Evolutionary conservation across 2,113 vertebrate species (phyloP).

Genomic region (Eleginops maclovinus): DNA sequence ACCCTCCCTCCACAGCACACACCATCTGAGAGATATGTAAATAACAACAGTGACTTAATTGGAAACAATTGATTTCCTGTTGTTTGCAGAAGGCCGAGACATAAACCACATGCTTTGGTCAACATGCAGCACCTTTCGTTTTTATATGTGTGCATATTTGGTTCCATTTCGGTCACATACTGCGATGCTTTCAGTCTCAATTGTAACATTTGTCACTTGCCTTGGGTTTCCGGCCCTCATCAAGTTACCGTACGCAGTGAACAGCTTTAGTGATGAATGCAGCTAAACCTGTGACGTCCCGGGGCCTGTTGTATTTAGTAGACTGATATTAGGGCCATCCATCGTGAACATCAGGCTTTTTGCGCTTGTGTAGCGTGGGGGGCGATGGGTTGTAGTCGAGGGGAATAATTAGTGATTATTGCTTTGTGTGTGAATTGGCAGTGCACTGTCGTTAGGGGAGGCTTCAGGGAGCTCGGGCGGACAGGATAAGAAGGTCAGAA

Average conservation of each 20-base stretch:
- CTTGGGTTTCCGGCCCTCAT: conserved; percentile 6
- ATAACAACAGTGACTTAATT: conserved; percentile 28
- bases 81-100: conserved; percentile 9
- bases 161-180: neutral
- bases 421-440: conserved; percentile 63
- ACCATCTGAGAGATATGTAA: conserved; percentile 33
- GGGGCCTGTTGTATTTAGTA: conserved; percentile 21
- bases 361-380: neutral
- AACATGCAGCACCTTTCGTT: neutral
- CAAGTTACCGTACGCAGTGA: neutral
- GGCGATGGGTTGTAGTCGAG: conserved; percentile 32
- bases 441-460: conserved; percentile 56
- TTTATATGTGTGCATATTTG: neutral
- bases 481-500: conserved; percentile 67
- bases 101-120: neutral
- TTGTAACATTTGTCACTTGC: neutral
- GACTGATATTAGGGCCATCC: conserved; percentile 51
- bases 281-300: conserved; percentile 14
- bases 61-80: conserved; percentile 25
- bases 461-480: conserved; percentile 55
- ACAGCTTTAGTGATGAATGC: conserved; percentile 13
- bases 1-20: conserved; percentile 42
- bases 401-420: conserved; percentile 75
- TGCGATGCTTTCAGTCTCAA: neutral
- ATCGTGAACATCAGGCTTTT: conserved; percentile 26